Evolutionary conservation across 2,888 invertebrate genomes (phyloP).

Genomic region (Calephelis perditalis): DNA sequence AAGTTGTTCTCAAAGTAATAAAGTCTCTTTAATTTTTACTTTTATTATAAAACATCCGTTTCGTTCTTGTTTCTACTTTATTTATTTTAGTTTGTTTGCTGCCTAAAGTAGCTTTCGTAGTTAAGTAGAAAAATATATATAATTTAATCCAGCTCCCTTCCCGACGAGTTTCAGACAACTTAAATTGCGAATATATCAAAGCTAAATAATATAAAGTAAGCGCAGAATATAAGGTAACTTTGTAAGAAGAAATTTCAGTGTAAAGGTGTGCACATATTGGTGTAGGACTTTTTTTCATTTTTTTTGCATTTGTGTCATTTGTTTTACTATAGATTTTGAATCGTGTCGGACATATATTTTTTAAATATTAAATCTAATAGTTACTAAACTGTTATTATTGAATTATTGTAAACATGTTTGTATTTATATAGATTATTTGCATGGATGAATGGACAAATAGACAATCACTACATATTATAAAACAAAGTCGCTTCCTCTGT

Average conservation of each 20-base stretch:
- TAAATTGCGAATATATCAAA: conserved; percentile 75
- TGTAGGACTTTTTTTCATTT: not conserved
- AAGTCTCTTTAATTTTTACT: not conserved
- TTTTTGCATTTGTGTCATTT: conserved; percentile 15
- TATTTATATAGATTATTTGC: no score
- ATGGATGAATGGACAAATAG: no score
- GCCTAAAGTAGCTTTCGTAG: conserved; percentile 44
- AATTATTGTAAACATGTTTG: no score
- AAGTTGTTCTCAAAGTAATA: not conserved
- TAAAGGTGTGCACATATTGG: conserved; percentile 37
- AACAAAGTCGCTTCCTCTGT: no score
- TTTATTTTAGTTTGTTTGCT: conserved; percentile 40
- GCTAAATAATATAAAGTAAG: conserved; percentile 71
- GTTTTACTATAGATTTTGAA: no score
- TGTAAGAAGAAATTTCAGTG: conserved; percentile 40
- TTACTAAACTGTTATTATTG: no score
- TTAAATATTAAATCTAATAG: no score
- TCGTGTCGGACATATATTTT: no score
- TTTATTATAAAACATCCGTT: conserved; percentile 1
- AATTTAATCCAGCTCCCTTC: conserved; percentile 62
- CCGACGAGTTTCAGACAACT: conserved; percentile 68
- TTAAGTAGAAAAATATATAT: conserved; percentile 50
- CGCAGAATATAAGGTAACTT: conserved; percentile 64
- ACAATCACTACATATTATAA: no score
- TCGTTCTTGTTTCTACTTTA: conserved; percentile 8